Evolutionary conservation across 92 coral and sea anemone species (phyloP), one percentile per base, ranked within the genome.

Genomic region (Phenganax marumi): DNA sequence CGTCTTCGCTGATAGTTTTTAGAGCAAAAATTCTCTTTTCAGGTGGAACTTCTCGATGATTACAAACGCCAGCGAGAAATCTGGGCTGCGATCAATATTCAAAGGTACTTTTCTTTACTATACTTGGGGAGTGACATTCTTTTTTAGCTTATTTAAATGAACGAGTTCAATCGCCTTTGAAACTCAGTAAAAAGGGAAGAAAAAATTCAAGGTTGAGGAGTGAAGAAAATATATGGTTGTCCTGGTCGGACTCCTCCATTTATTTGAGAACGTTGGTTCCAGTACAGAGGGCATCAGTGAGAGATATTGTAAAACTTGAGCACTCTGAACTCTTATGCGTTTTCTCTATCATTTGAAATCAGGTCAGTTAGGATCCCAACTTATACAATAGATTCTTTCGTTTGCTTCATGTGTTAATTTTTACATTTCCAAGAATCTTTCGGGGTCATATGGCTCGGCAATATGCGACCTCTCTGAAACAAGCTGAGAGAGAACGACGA

Each of bases 11-110:
- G 43, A 33, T 5, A 33, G 43, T 33, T 33, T 33, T 1, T 33
- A 33, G 43, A 33, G 43, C 14, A 17, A 19, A 13, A 56, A 23
- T 14, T 7, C 50, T 63, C 14, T 46, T 43, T 78, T 22, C 53
- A 96, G 99, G 83, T 88, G 46, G 76, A 92, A 58, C 90, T 95
- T 12, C 73, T 76, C 63, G 97, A 92, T 19, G 98, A 95, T 74
- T 91, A 92, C 82, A 86, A 84, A 73, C 88, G 97, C 33, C 98
- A 95, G 81, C 89, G 97, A 52, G 97, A 92, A 80, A 92, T 90
- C 75, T 95, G 98, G 98, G 98, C 98, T 3, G 98, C 98, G 14
- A 97, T 95, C 61, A 95, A 92, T 68, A 95, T 95, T 26, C 98
- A 95, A 68, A 87, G 98, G 98, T 95, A 49, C 50, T 82, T 60